A percentile compares a stretch with the other conserved stretches of the same genome.
These are phyloP conservation scores for Tenthredo livida DNA, from an alignment of 2,888 invertebrate species.

Conservation along the genomic window DNA sequence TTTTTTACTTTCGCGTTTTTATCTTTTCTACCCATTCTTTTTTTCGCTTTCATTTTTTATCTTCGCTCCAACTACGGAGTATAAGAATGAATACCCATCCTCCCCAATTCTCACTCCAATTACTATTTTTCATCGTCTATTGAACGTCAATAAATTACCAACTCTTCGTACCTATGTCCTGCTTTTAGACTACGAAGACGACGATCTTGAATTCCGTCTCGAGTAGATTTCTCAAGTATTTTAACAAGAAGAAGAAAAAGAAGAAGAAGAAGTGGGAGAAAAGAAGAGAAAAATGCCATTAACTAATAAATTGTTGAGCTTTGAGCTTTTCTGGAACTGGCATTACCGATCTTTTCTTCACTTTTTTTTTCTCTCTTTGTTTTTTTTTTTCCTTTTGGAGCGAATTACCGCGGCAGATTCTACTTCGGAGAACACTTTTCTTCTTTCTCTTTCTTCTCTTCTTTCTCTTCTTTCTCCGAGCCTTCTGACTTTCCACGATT, in stretches of 20 bases:
- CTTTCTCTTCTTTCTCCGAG: not conserved
- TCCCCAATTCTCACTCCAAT: not conserved
- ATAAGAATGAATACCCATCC: not conserved
- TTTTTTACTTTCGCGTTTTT: not conserved
- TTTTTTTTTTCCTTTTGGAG: not conserved
- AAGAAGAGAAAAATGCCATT: not conserved
- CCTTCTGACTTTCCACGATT: conserved; percentile 23
- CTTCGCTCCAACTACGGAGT: not conserved
- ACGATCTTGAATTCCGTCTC: not conserved
- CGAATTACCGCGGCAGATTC: not conserved
- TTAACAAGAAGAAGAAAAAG: not conserved
- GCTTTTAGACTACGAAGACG: not conserved
- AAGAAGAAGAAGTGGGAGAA: not conserved
- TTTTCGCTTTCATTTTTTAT: not conserved
- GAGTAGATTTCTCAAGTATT: not conserved
- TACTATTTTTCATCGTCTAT: conserved; percentile 41
- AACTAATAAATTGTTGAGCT: not conserved
- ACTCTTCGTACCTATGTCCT: not conserved
- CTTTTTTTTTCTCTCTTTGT: not conserved
- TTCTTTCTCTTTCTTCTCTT: not conserved
- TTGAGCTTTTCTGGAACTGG: not conserved
- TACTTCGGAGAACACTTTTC: not conserved
- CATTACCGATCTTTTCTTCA: not conserved
- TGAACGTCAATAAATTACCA: conserved; percentile 30
- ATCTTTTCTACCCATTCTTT: not conserved